phyloP scores from a whole-genome alignment of 2,888 invertebrate species.

The Nomada flava region DNA sequence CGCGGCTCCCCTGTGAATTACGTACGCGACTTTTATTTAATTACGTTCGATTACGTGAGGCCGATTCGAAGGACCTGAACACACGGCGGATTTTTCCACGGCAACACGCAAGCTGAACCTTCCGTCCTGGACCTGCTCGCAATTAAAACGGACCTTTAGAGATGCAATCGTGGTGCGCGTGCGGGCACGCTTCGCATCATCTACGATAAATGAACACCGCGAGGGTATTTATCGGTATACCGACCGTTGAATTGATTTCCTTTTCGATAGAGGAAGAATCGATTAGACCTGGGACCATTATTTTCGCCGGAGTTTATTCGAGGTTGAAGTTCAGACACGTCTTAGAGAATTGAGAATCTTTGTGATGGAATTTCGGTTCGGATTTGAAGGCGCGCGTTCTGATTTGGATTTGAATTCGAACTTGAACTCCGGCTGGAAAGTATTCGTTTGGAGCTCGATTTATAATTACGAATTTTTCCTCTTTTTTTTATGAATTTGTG shows the following conservation, averaged over 20 bases:
- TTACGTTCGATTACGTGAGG: conserved; percentile 47
- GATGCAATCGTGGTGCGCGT: conserved; percentile 9
- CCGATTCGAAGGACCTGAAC: conserved; percentile 4
- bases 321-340: neutral
- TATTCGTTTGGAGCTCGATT: too few species aligned
- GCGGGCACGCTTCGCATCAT: neutral
- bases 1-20: conserved; percentile 22
- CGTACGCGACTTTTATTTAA: conserved; percentile 52
- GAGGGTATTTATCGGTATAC: neutral
- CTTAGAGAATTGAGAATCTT: too few species aligned
- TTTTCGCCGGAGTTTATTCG: neutral
- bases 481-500: too few species aligned
- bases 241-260: neutral
- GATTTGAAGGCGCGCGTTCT: too few species aligned
- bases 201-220: neutral
- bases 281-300: neutral
- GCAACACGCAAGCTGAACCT: conserved; percentile 3
- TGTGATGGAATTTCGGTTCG: too few species aligned
- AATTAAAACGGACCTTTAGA: conserved; percentile 7
- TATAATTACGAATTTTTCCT: too few species aligned
- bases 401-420: too few species aligned
- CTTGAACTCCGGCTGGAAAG: too few species aligned
- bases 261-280: neutral
- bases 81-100: neutral
- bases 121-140: neutral